Evolutionary conservation across 2,888 invertebrate genomes (phyloP), one percentile per base, ranked within the genome.

Genomic region (Clepsis dumicolana): DNA sequence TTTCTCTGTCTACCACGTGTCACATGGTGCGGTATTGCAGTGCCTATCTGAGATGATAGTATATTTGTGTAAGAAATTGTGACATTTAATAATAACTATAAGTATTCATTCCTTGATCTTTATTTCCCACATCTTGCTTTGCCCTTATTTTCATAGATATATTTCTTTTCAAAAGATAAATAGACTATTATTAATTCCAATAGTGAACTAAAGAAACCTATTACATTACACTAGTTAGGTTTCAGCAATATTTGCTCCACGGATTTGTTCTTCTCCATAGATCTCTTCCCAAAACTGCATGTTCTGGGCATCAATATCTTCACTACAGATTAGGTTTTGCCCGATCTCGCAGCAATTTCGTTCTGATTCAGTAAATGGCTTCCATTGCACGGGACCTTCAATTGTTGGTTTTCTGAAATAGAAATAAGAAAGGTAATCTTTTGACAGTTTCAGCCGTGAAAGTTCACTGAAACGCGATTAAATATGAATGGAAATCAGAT

Each of bases 281-380:
- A 93, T 81, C 54, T 82, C 75, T 73, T 92, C 91, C 93, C 93
- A 93, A 64, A 93, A 89, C 35, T 70, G 71, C 68, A 89, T 85
- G 71, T 83, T 86, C 27, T 81, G 74, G 54, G 74, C 77, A 62
- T 86, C 81, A 2, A 83, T 79, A 65, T 87, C 79, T 70, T 72
- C 70, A 35, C 72, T 74, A 73, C 87, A 87, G 75, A 82, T 80
- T 0, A 83, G 73, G 44, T 80, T 74, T 64, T 85, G 80, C 61
- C 84, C 90, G 59, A 93, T 90, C n/a, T 85, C 72, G 56, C 80
- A 86, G 72, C 84, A 89, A 72, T 87, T 77, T 68, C 82, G 79
- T 69, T 86, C 81, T 0, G 74, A 72, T 50, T 88, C 83, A n/a
- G 76, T 82, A 70, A 88, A 93, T 12, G 85, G 86, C 68, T 83